A percentile compares a stretch with the other conserved stretches of the same genome.
These are phyloP conservation scores for Oreohelix idahoensis DNA, from an alignment of 1,140 invertebrate genomes.

Conservation along the genomic window DNA sequence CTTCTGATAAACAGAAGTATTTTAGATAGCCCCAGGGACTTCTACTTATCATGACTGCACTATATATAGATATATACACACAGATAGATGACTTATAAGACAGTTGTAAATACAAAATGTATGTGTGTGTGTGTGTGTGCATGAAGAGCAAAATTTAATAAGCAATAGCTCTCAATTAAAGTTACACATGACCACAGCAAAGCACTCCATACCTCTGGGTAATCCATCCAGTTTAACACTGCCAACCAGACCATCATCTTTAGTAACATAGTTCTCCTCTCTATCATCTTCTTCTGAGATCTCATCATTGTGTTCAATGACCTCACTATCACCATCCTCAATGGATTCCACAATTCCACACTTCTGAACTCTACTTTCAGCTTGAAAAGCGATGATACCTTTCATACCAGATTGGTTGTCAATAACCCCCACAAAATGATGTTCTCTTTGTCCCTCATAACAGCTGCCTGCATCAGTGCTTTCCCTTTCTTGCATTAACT, in stretches of 20 bases:
- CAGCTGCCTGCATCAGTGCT: neutral
- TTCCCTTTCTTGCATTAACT: neutral
- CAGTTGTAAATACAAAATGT: too few species aligned
- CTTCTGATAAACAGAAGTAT: too few species aligned
- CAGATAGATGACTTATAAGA: too few species aligned
- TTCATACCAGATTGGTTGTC: neutral
- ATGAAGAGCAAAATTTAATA: too few species aligned
- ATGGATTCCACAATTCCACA: neutral
- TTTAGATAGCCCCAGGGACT: too few species aligned
- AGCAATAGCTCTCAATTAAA: neutral
- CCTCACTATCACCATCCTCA: neutral
- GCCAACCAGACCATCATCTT: neutral
- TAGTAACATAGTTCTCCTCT: neutral
- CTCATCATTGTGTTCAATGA: neutral
- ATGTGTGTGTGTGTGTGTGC: too few species aligned
- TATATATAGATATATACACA: too few species aligned
- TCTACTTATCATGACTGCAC: too few species aligned
- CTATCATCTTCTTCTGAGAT: neutral
- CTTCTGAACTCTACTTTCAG: neutral
- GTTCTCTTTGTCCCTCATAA: neutral
- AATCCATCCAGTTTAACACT: neutral
- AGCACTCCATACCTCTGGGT: neutral
- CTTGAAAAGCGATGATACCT: neutral
- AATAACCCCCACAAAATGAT: neutral
- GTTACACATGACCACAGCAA: neutral